phyloP scores from a whole-genome alignment of 23 tunicate species.

The Styela clava region DNA sequence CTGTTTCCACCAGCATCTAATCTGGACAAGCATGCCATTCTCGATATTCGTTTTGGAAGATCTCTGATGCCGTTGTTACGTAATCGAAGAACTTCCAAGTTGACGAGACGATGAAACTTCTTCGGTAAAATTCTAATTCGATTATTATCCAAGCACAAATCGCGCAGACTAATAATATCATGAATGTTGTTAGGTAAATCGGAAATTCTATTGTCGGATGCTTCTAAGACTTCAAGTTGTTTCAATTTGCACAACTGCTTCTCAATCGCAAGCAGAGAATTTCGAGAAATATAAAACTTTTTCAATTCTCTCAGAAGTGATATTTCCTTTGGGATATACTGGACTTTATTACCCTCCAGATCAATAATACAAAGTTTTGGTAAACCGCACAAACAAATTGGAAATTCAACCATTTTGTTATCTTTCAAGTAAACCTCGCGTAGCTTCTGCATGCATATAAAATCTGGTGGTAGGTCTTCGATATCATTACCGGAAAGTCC shows the following conservation, averaged over 20 bases:
- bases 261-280: background rate
- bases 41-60: conserved; percentile 75
- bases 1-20: conserved; percentile 84
- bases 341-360: conserved; percentile 20
- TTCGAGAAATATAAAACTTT: conserved; percentile 14
- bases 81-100: conserved; percentile 50
- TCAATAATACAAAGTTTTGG: background rate
- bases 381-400: conserved; percentile 31
- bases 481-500: conserved; percentile 56
- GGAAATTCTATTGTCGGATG: conserved; percentile 39
- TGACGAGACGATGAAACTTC: conserved; percentile 39
- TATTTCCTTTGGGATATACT: conserved; percentile 11
- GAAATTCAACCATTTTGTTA: conserved; percentile 45
- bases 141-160: conserved; percentile 50
- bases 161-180: conserved; percentile 33
- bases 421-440: conserved; percentile 59
- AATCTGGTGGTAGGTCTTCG: conserved; percentile 41
- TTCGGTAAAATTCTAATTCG: conserved; percentile 44
- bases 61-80: conserved; percentile 53
- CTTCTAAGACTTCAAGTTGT: conserved; percentile 42
- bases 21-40: conserved; percentile 36
- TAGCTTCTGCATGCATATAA: conserved; percentile 45
- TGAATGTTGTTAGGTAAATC: conserved; percentile 59
- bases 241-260: background rate
- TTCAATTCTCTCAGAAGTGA: background rate